Evolutionary conservation across 2,113 vertebrate genomes (phyloP).

Genomic region (Orycteropus afer): DNA sequence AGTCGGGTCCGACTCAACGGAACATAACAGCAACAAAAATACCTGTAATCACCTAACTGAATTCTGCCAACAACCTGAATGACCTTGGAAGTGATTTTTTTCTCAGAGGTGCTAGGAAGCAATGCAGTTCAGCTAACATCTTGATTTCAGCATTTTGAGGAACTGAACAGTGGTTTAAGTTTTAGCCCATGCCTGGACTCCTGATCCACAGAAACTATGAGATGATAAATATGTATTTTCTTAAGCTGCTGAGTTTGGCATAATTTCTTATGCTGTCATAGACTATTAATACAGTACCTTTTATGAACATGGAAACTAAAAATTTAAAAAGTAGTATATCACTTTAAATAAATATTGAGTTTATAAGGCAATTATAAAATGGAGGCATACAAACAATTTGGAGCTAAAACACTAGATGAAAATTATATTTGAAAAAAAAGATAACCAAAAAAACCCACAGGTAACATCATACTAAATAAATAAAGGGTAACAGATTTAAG

Average conservation of each 20-base stretch:
- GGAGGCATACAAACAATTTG: neutral
- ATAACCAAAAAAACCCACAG: neutral
- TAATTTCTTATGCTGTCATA: neutral
- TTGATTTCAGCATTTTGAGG: neutral
- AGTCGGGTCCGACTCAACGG: too few species aligned
- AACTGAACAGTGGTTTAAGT: neutral
- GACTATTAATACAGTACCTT: neutral
- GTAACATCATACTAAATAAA: neutral
- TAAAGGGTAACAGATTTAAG: neutral
- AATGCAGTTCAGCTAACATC: neutral
- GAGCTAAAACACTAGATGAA: slow-evolving; percentile 6
- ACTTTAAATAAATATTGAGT: neutral
- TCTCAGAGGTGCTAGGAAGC: neutral
- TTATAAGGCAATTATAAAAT: neutral
- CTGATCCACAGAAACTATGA: slow-evolving; percentile 11
- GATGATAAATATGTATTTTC: neutral
- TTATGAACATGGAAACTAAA: neutral
- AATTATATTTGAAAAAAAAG: neutral
- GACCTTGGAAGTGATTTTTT: neutral
- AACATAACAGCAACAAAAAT: too few species aligned
- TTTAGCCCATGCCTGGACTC: neutral
- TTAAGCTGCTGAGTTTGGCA: neutral
- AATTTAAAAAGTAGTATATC: neutral
- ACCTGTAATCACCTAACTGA: neutral
- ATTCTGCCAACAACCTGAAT: too few species aligned